Percentiles rank a stretch among this genome's conserved stretches.
Conservation (phyloP, 1,140 invertebrate genomes). For the Drosophila subobscura region DNA sequence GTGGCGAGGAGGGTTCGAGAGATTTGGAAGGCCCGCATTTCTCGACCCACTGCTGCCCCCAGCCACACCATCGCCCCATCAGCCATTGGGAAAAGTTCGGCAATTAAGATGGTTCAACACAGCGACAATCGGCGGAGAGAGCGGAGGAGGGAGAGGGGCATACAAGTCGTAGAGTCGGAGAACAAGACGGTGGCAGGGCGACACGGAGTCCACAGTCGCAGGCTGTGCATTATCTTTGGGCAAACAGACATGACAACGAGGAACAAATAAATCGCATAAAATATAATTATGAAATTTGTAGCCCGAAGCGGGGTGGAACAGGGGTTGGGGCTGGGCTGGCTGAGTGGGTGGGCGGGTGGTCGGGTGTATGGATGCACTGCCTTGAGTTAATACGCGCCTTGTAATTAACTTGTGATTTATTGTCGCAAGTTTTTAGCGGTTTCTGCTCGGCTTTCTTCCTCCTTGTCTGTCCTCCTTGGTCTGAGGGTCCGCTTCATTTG, state of each 20-base stretch:
- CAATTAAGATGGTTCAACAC: conserved; percentile 71
- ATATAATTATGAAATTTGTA: conserved; percentile 83
- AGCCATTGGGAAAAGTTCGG: conserved; percentile 55
- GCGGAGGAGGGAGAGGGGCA: neutral
- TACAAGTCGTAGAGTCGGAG: conserved; percentile 34
- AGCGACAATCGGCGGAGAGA: conserved; percentile 44
- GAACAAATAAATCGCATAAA: conserved; percentile 81
- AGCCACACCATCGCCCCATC: neutral
- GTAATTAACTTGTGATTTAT: conserved; percentile 84
- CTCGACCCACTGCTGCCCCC: neutral
- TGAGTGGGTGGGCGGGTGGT: conserved; percentile 1
- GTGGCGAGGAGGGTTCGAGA: conserved; percentile 28
- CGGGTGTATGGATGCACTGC: conserved; percentile 34
- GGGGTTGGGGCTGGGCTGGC: neutral
- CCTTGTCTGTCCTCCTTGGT: too few species aligned
- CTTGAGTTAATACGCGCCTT: conserved; percentile 76
- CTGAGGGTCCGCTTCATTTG: conserved; percentile 64
- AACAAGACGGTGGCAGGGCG: neutral
- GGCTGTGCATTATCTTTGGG: conserved; percentile 69
- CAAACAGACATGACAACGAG: conserved; percentile 80
- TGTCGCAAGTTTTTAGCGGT: conserved; percentile 70
- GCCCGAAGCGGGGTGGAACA: conserved; percentile 18
- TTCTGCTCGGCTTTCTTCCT: too few species aligned
- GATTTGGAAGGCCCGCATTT: conserved; percentile 62
- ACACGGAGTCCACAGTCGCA: conserved; percentile 5